phyloP scores from a whole-genome alignment of 2,113 vertebrate genomes.

The Cranoglanis bouderius region DNA sequence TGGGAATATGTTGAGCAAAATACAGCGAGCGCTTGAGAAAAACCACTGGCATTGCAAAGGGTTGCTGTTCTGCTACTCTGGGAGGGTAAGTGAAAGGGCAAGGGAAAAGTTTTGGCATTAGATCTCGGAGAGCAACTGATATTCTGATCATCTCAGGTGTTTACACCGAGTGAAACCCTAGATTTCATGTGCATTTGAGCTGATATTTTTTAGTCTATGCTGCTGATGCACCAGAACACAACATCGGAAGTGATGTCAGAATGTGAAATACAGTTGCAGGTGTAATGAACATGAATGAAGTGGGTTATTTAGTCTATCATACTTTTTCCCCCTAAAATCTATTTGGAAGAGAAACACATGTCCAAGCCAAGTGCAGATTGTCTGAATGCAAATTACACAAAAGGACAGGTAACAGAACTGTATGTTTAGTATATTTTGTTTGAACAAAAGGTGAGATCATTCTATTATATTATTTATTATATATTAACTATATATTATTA shows the following conservation, averaged over 20 bases:
- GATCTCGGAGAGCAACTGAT: not conserved
- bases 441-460: not conserved
- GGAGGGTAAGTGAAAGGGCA: not conserved
- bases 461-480: no score
- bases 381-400: not conserved
- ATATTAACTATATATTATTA: not conserved
- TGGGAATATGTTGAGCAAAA: not conserved
- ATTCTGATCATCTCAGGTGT: not conserved
- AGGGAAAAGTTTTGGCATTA: not conserved
- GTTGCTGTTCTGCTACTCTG: not conserved
- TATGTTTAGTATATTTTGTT: not conserved
- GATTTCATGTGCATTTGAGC: not conserved
- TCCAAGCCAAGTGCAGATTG: not conserved
- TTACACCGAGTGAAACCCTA: not conserved
- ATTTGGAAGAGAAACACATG: not conserved
- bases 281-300: not conserved
- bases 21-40: not conserved
- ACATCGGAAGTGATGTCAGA: not conserved
- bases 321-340: not conserved
- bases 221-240: not conserved
- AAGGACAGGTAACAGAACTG: not conserved
- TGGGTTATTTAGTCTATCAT: not conserved
- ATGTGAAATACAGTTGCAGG: not conserved
- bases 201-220: not conserved
- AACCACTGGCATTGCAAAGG: not conserved